Evolutionary conservation across 2,888 invertebrate genomes (phyloP), one percentile per base, ranked within the genome.

Genomic region (Monopis laevigella): DNA sequence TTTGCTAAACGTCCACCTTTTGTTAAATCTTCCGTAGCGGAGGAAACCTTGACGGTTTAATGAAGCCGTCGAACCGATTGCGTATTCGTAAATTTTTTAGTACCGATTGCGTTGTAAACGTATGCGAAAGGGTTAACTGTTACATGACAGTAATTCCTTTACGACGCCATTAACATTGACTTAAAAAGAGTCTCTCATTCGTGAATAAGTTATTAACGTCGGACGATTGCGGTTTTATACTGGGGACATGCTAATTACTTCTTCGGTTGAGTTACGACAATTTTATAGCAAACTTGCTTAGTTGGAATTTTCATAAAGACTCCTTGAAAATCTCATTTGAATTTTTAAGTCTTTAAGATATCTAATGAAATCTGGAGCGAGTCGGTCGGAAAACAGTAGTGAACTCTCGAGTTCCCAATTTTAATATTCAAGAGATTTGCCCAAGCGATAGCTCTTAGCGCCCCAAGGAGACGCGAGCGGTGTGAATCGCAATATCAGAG

Each of bases 401-500:
- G 17, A 17, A 14, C 16, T 21, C 21, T 21, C 36, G n/a, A 19
- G 19, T 34, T 34, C 14, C 17, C 17, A 27, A 39, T 27, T 39
- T 39, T 39, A 38, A 38, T 39, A 26, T 29, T 27, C 29, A 28
- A 28, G 11, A 29, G 40, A 29, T 18, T 16, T 14, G 16, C 26
- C 16, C 16, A 10, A 39, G 39, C 39, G 17, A 28, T 17, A 11
- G 39, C 39, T 28, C n/a, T 28, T 11, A 12, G 14, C 29, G 26
- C 29, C 40, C 40, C 40, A 17, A 39, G 16, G 18, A 40, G 28
- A 29, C 40, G 39, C 13, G 13, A 26, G 39, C 40, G 27, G 58
- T 56, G 58, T 68, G 69, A 71, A 73, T 71, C 67, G 72, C 68
- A 73, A 77, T 78, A 77, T 75, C 65, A 65, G 59, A 59, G 62